phyloP scores from a whole-genome alignment of 2,888 invertebrate genomes.

The Agrotis exclamationis region DNA sequence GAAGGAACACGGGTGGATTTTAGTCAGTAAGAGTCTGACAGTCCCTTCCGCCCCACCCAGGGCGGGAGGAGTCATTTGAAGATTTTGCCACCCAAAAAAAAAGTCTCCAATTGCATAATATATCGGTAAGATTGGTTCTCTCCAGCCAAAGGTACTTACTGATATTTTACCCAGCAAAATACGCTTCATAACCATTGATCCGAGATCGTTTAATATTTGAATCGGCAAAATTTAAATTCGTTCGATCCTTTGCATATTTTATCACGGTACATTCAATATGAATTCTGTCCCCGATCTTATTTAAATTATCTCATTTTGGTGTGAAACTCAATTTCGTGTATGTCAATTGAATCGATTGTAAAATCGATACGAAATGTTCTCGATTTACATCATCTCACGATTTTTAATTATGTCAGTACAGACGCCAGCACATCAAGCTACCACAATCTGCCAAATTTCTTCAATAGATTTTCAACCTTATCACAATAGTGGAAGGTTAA shows the following conservation, averaged over 20 bases:
- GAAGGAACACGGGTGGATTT: too few relatives aligned
- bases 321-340: constrained; percentile 75
- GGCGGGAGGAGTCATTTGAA: too few relatives aligned
- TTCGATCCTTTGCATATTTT: constrained; percentile 52
- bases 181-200: constrained; percentile 17
- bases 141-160: constrained; percentile 24
- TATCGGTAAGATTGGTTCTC: background rate
- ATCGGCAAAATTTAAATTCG: constrained; percentile 49
- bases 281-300: constrained; percentile 52
- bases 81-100: too few relatives aligned
- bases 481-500: too few relatives aligned
- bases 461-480: too few relatives aligned
- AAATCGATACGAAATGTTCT: constrained; percentile 73
- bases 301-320: constrained; percentile 66
- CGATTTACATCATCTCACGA: constrained; percentile 77
- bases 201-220: constrained; percentile 44
- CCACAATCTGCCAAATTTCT: too few relatives aligned
- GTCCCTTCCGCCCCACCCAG: too few relatives aligned
- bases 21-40: too few relatives aligned
- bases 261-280: constrained; percentile 52
- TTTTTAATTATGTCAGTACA: constrained; percentile 67
- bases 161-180: constrained; percentile 29
- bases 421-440: too few relatives aligned
- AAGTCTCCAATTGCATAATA: background rate
- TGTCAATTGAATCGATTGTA: constrained; percentile 75